phyloP scores from a whole-genome alignment of 2,113 vertebrate genomes.

The Cyprinodon variegatus region DNA sequence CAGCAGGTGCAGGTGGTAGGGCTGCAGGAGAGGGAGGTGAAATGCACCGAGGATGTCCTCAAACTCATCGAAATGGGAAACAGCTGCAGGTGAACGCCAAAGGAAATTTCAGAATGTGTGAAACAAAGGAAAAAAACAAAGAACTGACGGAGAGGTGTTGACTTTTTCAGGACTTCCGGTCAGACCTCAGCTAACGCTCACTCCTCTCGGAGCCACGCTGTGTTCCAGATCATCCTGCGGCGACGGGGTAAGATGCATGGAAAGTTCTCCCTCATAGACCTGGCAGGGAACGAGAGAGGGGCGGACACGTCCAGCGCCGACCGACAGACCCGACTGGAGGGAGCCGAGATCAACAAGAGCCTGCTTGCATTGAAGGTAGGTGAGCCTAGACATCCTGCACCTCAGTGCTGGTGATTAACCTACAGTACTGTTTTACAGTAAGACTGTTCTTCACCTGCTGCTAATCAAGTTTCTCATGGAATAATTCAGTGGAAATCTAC shows the following conservation, averaged over 20 bases:
- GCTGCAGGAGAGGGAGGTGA: slow-evolving; percentile 93
- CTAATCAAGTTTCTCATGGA: background rate
- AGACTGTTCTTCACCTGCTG: background rate
- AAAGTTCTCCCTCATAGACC: slow-evolving; percentile 97
- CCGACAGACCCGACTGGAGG: slow-evolving; percentile 94
- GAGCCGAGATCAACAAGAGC: slow-evolving; percentile 99
- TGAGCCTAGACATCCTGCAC: background rate
- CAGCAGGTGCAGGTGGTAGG: slow-evolving; percentile 99
- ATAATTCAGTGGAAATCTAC: background rate
- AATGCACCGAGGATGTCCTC: slow-evolving; percentile 96
- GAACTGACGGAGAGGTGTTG: background rate
- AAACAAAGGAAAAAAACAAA: background rate
- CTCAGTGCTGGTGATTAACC: background rate
- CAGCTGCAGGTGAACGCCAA: slow-evolving; percentile 90
- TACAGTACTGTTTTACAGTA: background rate
- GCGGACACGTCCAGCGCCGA: slow-evolving; percentile 97
- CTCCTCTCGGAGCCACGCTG: slow-evolving; percentile 96
- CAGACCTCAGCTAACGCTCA: slow-evolving; percentile 96
- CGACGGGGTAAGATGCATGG: slow-evolving; percentile 95
- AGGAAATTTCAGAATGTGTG: too few species aligned
- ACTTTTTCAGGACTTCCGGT: slow-evolving; percentile 88
- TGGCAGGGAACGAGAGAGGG: slow-evolving; percentile 97
- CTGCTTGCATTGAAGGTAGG: slow-evolving; percentile 95
- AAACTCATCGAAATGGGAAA: slow-evolving; percentile 97
- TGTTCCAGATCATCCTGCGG: slow-evolving; percentile 97